Evolutionary conservation across 2,113 vertebrate species (phyloP).

Genomic region (Chloropsis hardwickii): DNA sequence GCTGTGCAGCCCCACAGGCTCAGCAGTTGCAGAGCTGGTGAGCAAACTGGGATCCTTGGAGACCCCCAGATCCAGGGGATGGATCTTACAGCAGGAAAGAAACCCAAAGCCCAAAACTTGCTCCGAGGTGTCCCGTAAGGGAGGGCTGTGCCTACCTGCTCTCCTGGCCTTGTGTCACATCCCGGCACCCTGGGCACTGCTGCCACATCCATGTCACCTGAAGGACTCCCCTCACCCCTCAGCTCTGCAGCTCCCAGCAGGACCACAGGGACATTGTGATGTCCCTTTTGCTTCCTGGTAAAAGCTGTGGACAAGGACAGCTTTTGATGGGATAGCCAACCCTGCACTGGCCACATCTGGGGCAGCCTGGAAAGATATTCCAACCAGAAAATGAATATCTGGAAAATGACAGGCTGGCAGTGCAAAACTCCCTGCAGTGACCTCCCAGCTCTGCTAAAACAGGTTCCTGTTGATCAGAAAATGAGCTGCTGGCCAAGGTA

Average conservation of each 20-base stretch:
- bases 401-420: no score
- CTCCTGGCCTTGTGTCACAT: not conserved
- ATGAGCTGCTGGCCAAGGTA: accelerated
- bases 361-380: not conserved
- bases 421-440: no score
- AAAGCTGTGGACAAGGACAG: not conserved
- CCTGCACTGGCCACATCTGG: not conserved
- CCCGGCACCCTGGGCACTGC: not conserved
- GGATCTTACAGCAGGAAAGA: not conserved
- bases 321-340: not conserved
- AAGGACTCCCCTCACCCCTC: not conserved
- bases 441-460: no score
- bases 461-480: not conserved
- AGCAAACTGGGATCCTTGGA: not conserved
- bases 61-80: not conserved
- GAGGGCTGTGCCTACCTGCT: not conserved
- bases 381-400: not conserved
- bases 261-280: not conserved
- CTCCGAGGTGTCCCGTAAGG: not conserved
- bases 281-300: not conserved
- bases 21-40: not conserved
- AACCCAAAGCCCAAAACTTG: not conserved
- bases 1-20: not conserved
- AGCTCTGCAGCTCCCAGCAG: not conserved
- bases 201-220: not conserved